Conservation (phyloP, 2,888 invertebrate species). For the Taphrorychus bicolor region DNA sequence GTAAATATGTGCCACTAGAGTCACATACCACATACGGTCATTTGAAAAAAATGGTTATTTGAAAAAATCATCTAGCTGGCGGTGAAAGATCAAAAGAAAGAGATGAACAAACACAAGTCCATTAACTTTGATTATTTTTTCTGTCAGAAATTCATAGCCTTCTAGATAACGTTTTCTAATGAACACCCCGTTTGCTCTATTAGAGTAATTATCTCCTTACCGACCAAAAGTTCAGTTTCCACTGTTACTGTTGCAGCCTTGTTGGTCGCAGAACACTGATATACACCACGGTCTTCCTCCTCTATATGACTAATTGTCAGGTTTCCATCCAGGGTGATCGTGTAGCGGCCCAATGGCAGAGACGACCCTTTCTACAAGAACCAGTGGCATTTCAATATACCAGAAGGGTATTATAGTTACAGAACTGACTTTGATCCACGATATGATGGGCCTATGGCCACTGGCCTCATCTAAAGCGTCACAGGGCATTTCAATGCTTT, state of each 20-base stretch:
- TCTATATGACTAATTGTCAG: conserved; percentile 82
- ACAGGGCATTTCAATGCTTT: conserved; percentile 83
- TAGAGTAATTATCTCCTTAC: too few species aligned
- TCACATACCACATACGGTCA: too few species aligned
- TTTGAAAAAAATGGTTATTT: too few species aligned
- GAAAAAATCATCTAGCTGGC: too few species aligned
- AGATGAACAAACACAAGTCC: too few species aligned
- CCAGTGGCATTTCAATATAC: not conserved
- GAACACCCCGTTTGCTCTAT: too few species aligned
- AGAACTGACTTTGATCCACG: conserved; percentile 73
- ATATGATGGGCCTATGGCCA: conserved; percentile 69
- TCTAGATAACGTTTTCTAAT: too few species aligned
- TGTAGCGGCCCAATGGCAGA: conserved; percentile 72
- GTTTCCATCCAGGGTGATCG: conserved; percentile 76
- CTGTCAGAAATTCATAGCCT: too few species aligned
- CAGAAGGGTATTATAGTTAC: too few species aligned
- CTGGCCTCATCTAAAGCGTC: conserved; percentile 75
- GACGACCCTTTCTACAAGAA: conserved; percentile 71
- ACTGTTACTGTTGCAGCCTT: conserved; percentile 85
- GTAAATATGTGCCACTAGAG: too few species aligned
- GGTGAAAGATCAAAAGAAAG: too few species aligned
- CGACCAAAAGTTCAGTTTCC: conserved; percentile 80
- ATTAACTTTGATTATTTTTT: too few species aligned
- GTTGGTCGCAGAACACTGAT: conserved; percentile 84
- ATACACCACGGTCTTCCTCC: conserved; percentile 87